Evolutionary conservation across 1,140 invertebrate species (phyloP), one percentile per base, ranked within the genome.

Genomic region (Chionoecetes opilio): DNA sequence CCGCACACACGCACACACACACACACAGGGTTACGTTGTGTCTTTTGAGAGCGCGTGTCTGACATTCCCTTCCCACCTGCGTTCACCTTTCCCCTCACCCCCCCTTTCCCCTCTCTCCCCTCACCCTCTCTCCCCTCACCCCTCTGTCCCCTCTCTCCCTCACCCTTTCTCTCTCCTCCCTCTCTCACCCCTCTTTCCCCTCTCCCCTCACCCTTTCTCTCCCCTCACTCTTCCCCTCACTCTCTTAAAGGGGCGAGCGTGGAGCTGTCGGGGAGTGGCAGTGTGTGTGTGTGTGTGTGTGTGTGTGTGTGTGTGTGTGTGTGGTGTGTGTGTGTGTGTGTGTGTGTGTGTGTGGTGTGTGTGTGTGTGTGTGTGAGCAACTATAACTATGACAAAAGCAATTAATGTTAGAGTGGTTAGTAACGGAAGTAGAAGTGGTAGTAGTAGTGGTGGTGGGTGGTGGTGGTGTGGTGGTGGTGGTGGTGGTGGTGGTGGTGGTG

Each of bases 361-460:
- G 46, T 53, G 21, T 17, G 11, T 53, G 21, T 14, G 21, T 53
- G 46, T 17, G 21, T 53, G 21, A 11, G 21, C 11, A n/a, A n/a
- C n/a, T n/a, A n/a, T n/a, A n/a, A n/a, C n/a, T n/a, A n/a, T 46
- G 14, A 46, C 14, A 46, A 46, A 8, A 46, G 14, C 41, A 46
- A n/a, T n/a, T n/a, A n/a, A n/a, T n/a, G n/a, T n/a, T n/a, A n/a
- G n/a, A n/a, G n/a, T n/a, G n/a, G 14, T 8, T 46, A 46, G 14
- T 46, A 21, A 75, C n/a, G n/a, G n/a, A n/a, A 75, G n/a, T 46
- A 46, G 1, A n/a, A 75, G n/a, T n/a, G n/a, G 0, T 75, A 75
- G 53, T 75, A n/a, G 63, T n/a, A n/a, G 63, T n/a, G n/a, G 63
- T 75, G n/a, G 63, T 75, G n/a, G n/a, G 63, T 75, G n/a, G 63